Base-by-base conservation (phyloP, 2,888 invertebrate species). In the Plagiodera versicolora region DNA sequence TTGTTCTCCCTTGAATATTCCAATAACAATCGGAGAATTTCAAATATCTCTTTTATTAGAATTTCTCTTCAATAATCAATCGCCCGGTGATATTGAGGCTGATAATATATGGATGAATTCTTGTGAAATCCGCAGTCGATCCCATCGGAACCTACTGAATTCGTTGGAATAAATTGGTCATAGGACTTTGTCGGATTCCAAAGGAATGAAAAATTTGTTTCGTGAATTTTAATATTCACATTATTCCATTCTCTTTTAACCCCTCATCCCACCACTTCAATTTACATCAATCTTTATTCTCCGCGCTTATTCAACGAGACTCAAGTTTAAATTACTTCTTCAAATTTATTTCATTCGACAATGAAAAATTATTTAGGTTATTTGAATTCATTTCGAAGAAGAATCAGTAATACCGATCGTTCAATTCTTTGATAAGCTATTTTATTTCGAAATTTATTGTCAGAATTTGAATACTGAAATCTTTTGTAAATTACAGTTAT, bases 181-280 rank as follows among this genome's bases (percentile, higher is more conserved):
- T 62, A 62, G 60, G 60, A 62, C 60, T 69, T 68, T 67, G 67
- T 66, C 64, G 67, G 67, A 68, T 67, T 67, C 68, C 67, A 62
- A 58, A 61, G 66, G 67, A 69, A 70, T 68, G 69, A 67, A 70
- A 67, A 68, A 69, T 69, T 69, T 69, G 70, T 70, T 69, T 67
- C 69, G 67, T 65, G 70, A 67, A 70, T 70, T 70, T 68, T 69
- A 70, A 70, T 70, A 68, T 70, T 68, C 68, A 65, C 67, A 68
- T 69, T 70, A 69, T 68, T 67, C 65, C 58, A 56, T 68, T 67
- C 67, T 65, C 66, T 65, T 69, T 69, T 66, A 60, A 56, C 55
- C 62, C 56, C 61, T 64, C 60, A 58, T 65, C 63, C 65, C 63
- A 60, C 65, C 61, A 58, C 67, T 64, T 63, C 67, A 65, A 65